Evolutionary conservation across 2,113 vertebrate species (phyloP).

Genomic region (Cervus canadensis): DNA sequence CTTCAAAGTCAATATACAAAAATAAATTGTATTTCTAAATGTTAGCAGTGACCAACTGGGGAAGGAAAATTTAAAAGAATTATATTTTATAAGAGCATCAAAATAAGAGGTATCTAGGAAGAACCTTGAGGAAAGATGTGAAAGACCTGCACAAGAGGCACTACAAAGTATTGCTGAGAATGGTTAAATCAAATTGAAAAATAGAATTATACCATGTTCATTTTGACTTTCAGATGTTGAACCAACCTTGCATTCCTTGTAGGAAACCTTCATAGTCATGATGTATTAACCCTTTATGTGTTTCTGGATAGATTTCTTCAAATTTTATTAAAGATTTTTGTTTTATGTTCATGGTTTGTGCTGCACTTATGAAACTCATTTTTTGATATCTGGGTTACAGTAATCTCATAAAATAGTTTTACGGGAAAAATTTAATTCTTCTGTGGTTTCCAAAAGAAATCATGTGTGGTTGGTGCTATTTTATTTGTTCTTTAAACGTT

Average conservation of each 20-base stretch:
- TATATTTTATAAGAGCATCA: background rate
- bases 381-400: background rate
- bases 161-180: background rate
- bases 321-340: background rate
- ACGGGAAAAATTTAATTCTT: background rate
- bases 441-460: background rate
- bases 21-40: background rate
- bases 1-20: background rate
- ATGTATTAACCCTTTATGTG: background rate
- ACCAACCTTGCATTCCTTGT: background rate
- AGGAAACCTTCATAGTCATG: background rate
- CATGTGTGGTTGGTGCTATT: background rate
- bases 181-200: background rate
- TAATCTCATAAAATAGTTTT: background rate
- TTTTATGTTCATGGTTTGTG: background rate
- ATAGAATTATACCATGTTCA: background rate
- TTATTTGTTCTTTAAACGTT: background rate
- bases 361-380: background rate
- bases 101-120: background rate
- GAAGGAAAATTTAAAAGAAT: background rate
- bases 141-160: background rate
- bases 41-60: background rate
- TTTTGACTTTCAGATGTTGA: constrained; percentile 3
- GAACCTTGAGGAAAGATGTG: background rate
- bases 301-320: background rate